Evolutionary conservation across 2,797 vertebrate genomes (phyloP).

Genomic region (Choloepus didactylus): DNA sequence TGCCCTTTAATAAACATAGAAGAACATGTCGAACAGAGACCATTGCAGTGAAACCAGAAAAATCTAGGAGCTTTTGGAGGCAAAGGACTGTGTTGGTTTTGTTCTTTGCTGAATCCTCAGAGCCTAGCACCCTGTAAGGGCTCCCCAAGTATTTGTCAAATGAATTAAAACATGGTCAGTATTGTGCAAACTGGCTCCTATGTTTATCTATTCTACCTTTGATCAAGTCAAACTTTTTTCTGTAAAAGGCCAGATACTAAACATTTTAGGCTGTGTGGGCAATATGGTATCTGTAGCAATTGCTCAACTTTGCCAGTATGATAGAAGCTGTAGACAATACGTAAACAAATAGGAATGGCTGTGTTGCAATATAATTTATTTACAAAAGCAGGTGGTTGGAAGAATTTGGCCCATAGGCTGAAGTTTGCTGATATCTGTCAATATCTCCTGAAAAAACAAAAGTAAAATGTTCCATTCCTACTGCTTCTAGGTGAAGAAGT

Average conservation of each 20-base stretch:
- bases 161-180: not conserved
- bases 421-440: not conserved
- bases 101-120: not conserved
- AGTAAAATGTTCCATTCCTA: not conserved
- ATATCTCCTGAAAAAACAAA: not conserved
- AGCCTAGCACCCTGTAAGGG: not conserved
- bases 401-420: not conserved
- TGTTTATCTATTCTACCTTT: not conserved
- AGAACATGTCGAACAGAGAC: not conserved
- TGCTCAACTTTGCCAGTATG: not conserved
- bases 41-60: not conserved
- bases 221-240: not conserved
- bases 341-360: not conserved
- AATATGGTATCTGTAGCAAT: not conserved
- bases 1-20: not conserved
- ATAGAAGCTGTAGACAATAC: not conserved
- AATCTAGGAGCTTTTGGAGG: not conserved
- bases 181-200: not conserved
- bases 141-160: not conserved
- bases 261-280: not conserved
- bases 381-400: not conserved
- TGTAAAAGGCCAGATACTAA: not conserved
- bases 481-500: not conserved
- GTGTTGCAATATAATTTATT: constrained; percentile 17
- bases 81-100: not conserved